Base-by-base conservation (phyloP, 2,888 invertebrate genomes). In the Euproctis similis region DNA sequence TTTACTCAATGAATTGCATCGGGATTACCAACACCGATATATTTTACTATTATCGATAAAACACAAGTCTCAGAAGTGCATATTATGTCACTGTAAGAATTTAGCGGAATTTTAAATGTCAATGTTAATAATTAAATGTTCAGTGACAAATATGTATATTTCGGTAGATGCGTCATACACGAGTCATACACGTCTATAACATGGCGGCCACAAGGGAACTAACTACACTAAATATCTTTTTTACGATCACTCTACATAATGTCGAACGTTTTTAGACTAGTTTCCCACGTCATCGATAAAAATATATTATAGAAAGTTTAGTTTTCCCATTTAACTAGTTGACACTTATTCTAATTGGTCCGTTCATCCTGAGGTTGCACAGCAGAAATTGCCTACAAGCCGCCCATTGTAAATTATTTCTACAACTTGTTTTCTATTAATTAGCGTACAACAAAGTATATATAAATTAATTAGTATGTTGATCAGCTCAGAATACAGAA, bases 1-100 rank as follows among this genome's bases (percentile, higher is more conserved):
- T 74, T 75, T 77, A 69, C 74, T 77, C 73, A 78, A 78, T 76
- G 75, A 73, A 77, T 66, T 59, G 62, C 52, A 14, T 14, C 63
- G 61, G 53, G 61, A 57, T 56, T 59, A 46, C 38, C 36, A 24
- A 23, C 26, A 18, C 25, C 36, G 17, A 26, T 30, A 26, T n/a
- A 31, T 13, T 14, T n/a, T n/a, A n/a, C n/a, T 24, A 22, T 35
- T 52, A 39, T 48, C 44, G 48, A 51, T 24, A 24, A n/a, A 20
- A 22, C 14, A 14, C 6, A 6, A 14, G 6, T 14, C 14, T 4
- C 8, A 6, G 8, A n/a, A 19, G 3, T 19, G n/a, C 4, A 19
- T 6, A 19, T n/a, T n/a, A n/a, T n/a, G n/a, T n/a, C 3, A 19
- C 5, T 6, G 7, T 19, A 19, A 19, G 3, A n/a, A 19, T 14